Conservation (phyloP, 2,113 vertebrate genomes). For the Seriola dumerili region DNA sequence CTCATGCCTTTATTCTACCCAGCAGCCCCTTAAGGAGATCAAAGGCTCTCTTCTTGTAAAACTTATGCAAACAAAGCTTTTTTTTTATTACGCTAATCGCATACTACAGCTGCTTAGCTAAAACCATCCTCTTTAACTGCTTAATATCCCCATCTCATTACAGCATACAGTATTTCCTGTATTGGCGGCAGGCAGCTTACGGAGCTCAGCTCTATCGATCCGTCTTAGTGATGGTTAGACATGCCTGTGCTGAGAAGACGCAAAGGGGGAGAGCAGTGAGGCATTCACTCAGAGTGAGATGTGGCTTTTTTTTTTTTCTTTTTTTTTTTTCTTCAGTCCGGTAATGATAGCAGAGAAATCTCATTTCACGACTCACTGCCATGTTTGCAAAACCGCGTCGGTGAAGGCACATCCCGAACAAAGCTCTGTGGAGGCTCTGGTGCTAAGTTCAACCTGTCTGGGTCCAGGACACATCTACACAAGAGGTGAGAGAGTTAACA, state of each 20-base stretch:
- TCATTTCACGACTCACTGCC: slow-evolving; percentile 85
- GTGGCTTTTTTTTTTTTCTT: slow-evolving; percentile 71
- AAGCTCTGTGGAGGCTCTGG: slow-evolving; percentile 50
- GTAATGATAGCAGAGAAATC: slow-evolving; percentile 82
- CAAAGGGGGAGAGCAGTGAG: slow-evolving; percentile 60
- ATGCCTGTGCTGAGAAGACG: slow-evolving; percentile 55
- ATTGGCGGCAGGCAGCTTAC: slow-evolving; percentile 69
- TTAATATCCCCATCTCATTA: slow-evolving; percentile 73
- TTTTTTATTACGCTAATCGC: slow-evolving; percentile 65
- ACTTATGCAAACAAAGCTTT: slow-evolving; percentile 72
- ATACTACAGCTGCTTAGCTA: slow-evolving; percentile 54
- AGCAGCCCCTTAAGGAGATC: slow-evolving; percentile 61
- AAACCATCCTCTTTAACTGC: slow-evolving; percentile 67
- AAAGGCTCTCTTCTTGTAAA: slow-evolving; percentile 61
- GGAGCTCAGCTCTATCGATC: slow-evolving; percentile 80
- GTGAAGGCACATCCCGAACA: slow-evolving; percentile 62
- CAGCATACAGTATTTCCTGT: slow-evolving; percentile 73
- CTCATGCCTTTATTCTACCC: slow-evolving; percentile 37
- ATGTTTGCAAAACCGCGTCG: slow-evolving; percentile 78
- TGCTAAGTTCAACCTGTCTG: slow-evolving; percentile 66
- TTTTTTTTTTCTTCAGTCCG: slow-evolving; percentile 15
- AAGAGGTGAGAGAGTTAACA: slow-evolving; percentile 62
- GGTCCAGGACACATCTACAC: slow-evolving; percentile 60
- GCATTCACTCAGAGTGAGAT: slow-evolving; percentile 76
- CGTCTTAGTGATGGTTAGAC: slow-evolving; percentile 74